Conservation (phyloP, 2,888 invertebrate genomes). For the Oeneis ivallda region DNA sequence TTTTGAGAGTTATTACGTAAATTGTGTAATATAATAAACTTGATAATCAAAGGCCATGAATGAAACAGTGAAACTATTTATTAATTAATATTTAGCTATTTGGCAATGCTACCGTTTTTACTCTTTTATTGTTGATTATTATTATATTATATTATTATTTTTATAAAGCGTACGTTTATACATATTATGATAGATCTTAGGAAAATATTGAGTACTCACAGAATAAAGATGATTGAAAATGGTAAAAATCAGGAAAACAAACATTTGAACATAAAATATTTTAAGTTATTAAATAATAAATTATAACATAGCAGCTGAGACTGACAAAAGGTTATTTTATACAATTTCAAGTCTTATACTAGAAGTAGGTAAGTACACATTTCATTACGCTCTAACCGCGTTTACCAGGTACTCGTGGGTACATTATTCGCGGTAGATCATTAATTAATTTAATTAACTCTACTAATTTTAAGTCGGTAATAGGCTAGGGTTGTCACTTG, state of each 20-base stretch:
- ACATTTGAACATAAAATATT: background rate
- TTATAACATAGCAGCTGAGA: background rate
- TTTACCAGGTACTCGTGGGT: background rate
- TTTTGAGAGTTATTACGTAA: too few relatives aligned
- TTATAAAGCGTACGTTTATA: too few relatives aligned
- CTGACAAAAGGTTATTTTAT: background rate
- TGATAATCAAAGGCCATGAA: too few relatives aligned
- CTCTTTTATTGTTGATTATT: too few relatives aligned
- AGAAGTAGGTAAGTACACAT: constrained; percentile 4
- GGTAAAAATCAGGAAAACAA: background rate
- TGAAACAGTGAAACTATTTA: too few relatives aligned
- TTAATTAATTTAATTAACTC: constrained; percentile 28
- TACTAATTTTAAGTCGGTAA: constrained; percentile 45
- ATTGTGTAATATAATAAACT: too few relatives aligned
- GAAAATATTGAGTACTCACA: constrained; percentile 1
- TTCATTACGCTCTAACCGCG: background rate
- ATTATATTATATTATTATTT: too few relatives aligned
- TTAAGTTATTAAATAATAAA: background rate
- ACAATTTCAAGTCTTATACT: background rate
- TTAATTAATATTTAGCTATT: too few relatives aligned
- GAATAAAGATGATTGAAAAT: background rate
- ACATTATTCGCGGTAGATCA: constrained; percentile 22
- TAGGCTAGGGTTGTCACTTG: constrained; percentile 15
- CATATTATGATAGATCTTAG: too few relatives aligned
- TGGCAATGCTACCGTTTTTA: too few relatives aligned